Conservation (phyloP, 1,140 invertebrate species). For the Macrosteles quadrilineatus region DNA sequence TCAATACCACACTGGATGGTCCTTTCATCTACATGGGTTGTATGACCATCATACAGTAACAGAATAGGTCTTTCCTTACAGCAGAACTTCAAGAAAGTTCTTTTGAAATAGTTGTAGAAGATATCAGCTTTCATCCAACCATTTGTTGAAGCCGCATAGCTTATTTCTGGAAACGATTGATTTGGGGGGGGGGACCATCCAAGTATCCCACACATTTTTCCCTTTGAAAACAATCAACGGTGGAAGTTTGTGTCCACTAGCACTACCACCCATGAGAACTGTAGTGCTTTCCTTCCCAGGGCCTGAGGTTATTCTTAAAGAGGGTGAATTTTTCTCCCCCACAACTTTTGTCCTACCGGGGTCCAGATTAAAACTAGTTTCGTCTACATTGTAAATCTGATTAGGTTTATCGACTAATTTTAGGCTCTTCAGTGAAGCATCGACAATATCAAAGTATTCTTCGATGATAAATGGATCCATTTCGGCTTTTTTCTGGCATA, state of each 20-base stretch:
- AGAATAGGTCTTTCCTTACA: conserved; percentile 41
- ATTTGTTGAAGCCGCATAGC: conserved; percentile 45
- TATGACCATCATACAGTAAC: conserved; percentile 48
- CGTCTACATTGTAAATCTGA: conserved; percentile 47
- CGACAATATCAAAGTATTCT: conserved; percentile 43
- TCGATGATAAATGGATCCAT: conserved; percentile 44
- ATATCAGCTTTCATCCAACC: conserved; percentile 47
- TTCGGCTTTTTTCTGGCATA: conserved; percentile 44
- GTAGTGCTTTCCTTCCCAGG: conserved; percentile 43
- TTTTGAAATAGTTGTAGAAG: conserved; percentile 45
- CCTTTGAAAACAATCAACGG: conserved; percentile 43
- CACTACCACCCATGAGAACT: conserved; percentile 41
- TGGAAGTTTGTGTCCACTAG: conserved; percentile 44
- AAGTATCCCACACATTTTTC: conserved; percentile 44
- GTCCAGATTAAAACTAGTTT: conserved; percentile 44
- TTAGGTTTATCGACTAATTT: too few species aligned
- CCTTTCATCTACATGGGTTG: conserved; percentile 43
- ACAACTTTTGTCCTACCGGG: conserved; percentile 21
- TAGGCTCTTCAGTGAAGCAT: conserved; percentile 40
- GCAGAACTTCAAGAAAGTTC: conserved; percentile 40
- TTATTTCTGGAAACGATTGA: conserved; percentile 41
- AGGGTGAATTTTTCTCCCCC: not conserved
- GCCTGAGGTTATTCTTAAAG: conserved; percentile 41
- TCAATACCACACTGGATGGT: conserved; percentile 44
- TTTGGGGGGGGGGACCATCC: conserved; percentile 33